Evolutionary conservation across 2,113 vertebrate genomes (phyloP), one percentile per base, ranked within the genome.

Genomic region (Hippolais icterina): DNA sequence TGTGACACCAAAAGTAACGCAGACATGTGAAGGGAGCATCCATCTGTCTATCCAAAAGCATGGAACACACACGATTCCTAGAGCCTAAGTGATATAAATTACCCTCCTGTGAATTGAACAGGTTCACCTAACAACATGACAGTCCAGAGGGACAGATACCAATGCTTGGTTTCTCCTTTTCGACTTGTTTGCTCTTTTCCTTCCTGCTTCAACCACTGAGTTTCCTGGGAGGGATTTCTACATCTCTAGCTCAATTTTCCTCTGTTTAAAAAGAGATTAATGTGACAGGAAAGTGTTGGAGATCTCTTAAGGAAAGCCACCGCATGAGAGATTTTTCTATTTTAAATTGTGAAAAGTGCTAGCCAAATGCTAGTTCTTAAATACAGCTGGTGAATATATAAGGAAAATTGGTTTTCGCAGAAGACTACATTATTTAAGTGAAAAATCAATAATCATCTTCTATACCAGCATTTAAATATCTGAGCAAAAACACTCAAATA

Each of bases 331-430:
- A 94, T 83, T 64, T 87, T 91, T 83, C 95, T 95, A 78, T 96
- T 96, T 96, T 89, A 94, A 89, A 93, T 41, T 42, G 41, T 87
- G 88, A 39, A 37, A 83, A 95, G 69, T 33, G 42, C 76, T 89
- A 90, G 86, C 95, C 95, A 97, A 97, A 87, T 92, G 92, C 61
- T 90, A 39, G 64, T 57, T 93, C 92, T 95, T 68, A 90, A 94
- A 89, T 87, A 83, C 83, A 90, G 90, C 76, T 84, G 83, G 93
- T 87, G 83, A 88, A 87, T 83, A 94, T 82, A 52, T 78, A 93
- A 64, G 80, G 82, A 80, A 93, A 94, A 95, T 31, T 79, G 76
- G 89, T 83, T 94, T 96, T 78, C 27, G 27, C 71, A 90, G 72
- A 89, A 49, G n/a, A 60, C 90, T 68, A 83, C 56, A 86, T 78